Conservation (phyloP, 2,113 vertebrate genomes). For the Noctilio leporinus region DNA sequence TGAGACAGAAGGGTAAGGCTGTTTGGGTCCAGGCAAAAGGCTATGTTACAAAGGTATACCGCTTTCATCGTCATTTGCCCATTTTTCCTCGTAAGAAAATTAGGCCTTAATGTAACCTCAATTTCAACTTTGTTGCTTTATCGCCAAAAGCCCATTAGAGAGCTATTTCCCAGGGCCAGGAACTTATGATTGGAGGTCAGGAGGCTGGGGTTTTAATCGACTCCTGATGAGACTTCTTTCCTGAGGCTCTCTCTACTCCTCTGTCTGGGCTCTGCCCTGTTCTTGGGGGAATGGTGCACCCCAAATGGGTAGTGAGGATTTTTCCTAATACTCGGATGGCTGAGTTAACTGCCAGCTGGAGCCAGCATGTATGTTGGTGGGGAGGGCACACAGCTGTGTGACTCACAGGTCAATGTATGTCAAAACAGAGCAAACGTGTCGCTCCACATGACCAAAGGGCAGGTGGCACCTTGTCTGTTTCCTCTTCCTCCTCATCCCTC, state of each 20-base stretch:
- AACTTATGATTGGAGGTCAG: slow-evolving; percentile 63
- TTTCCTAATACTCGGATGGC: background rate
- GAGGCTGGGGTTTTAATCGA: slow-evolving; percentile 61
- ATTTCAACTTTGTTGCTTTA: slow-evolving; percentile 71
- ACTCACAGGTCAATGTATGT: background rate
- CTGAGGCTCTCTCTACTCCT: background rate
- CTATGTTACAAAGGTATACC: slow-evolving; percentile 58
- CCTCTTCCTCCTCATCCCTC: background rate
- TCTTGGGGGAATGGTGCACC: background rate
- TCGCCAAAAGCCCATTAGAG: slow-evolving; percentile 65
- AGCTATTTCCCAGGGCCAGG: slow-evolving; percentile 65
- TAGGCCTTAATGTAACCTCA: slow-evolving; percentile 72
- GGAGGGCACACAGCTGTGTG: background rate
- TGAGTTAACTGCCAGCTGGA: background rate
- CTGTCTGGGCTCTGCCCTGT: background rate
- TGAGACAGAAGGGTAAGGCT: slow-evolving; percentile 50
- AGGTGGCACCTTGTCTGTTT: background rate
- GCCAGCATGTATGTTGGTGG: background rate
- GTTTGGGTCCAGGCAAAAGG: slow-evolving; percentile 25
- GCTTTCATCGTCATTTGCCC: slow-evolving; percentile 61
- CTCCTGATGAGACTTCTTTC: slow-evolving; percentile 49
- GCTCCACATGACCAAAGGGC: background rate
- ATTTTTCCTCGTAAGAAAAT: slow-evolving; percentile 68
- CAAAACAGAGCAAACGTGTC: background rate
- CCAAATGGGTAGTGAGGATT: background rate